These are phyloP conservation scores for Hirtodrosophila cameraria DNA, from an alignment of 2,888 invertebrate genomes.

Conservation along the genomic window DNA sequence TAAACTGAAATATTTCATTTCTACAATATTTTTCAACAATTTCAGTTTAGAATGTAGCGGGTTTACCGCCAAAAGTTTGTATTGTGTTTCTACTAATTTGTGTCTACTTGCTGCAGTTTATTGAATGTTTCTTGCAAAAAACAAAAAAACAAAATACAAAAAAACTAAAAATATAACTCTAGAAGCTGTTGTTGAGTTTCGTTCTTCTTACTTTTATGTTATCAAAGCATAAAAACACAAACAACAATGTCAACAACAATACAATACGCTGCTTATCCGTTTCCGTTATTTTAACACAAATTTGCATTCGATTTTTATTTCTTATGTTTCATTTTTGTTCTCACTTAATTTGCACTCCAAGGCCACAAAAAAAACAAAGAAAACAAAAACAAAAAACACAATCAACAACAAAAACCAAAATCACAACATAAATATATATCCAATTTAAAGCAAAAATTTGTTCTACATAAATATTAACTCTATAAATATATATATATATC, in stretches of 20 bases:
- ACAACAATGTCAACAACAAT: conserved; percentile 17
- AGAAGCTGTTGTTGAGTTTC: conserved; percentile 34
- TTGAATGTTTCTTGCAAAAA: conserved; percentile 34
- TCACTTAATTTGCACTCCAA: conserved; percentile 47
- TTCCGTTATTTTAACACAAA: conserved; percentile 37
- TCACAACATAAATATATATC: conserved; percentile 6
- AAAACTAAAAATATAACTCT: conserved; percentile 4
- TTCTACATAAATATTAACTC: conserved; percentile 34
- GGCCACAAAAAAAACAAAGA: conserved; percentile 26
- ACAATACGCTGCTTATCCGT: conserved; percentile 30
- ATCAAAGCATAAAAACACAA: conserved; percentile 36
- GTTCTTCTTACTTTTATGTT: conserved; percentile 5
- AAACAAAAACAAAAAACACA: conserved; percentile 15
- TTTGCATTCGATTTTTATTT: conserved; percentile 29
- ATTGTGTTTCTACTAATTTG: conserved; percentile 33
- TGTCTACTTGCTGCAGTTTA: conserved; percentile 26
- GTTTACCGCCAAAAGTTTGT: conserved; percentile 11
- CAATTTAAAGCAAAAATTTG: conserved; percentile 30
- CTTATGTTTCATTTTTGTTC: background rate
- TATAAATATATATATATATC: conserved; percentile 45
- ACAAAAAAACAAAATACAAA: background rate
- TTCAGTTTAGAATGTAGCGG: conserved; percentile 6
- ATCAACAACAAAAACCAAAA: conserved; percentile 27
- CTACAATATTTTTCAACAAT: background rate
- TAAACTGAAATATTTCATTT: background rate